phyloP scores from a whole-genome alignment of 2,797 vertebrate genomes.

The Podarcis lilfordi region DNA sequence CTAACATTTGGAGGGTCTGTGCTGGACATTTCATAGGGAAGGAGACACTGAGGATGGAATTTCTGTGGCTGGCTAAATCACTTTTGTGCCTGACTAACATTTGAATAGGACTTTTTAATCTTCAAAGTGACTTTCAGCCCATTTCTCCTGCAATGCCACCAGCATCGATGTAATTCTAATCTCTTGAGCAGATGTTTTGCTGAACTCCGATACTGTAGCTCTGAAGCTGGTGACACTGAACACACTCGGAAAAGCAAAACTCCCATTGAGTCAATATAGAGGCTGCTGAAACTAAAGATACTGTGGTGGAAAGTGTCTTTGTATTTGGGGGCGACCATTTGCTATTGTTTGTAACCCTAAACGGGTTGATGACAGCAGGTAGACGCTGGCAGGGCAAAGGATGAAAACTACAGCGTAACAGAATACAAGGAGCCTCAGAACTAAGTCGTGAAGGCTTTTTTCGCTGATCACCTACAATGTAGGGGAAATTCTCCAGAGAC shows the following conservation, averaged over 20 bases:
- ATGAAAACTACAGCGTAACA: neutral
- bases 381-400: slow-evolving; percentile 22
- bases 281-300: slow-evolving; percentile 33
- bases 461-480: neutral
- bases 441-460: neutral
- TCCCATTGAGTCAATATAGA: slow-evolving; percentile 15
- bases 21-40: neutral
- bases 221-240: slow-evolving; percentile 30
- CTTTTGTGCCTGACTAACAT: slow-evolving; percentile 15
- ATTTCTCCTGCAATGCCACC: slow-evolving; percentile 35
- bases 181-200: slow-evolving; percentile 38
- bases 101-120: slow-evolving; percentile 25
- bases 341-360: slow-evolving; percentile 37
- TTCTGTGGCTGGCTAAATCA: neutral
- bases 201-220: slow-evolving; percentile 43
- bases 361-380: slow-evolving; percentile 43
- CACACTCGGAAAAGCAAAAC: slow-evolving; percentile 28
- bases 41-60: neutral
- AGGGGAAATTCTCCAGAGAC: neutral
- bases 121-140: slow-evolving; percentile 32
- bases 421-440: slow-evolving; percentile 17
- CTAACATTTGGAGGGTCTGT: neutral
- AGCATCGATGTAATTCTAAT: slow-evolving; percentile 46
- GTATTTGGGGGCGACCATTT: slow-evolving; percentile 12
- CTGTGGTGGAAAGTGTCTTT: slow-evolving; percentile 14